phyloP scores from a whole-genome alignment of 92 coral and sea anemone genomes.

The Porites lobata region DNA sequence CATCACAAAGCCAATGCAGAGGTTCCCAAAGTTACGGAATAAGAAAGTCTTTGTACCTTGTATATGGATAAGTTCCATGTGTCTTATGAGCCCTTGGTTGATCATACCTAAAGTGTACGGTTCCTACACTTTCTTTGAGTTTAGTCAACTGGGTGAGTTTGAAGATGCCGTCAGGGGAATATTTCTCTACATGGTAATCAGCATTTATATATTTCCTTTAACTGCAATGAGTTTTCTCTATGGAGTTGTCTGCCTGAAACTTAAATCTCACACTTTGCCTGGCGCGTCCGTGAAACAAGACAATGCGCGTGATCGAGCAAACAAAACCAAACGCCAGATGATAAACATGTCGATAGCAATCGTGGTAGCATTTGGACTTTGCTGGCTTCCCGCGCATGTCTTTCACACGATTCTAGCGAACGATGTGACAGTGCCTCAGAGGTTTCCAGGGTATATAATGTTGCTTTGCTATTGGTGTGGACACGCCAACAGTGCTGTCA shows the following conservation, averaged over 20 bases:
- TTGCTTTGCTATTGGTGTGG: constrained; percentile 10
- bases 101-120: neutral
- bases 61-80: constrained; percentile 28
- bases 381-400: constrained; percentile 46
- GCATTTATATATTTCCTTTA: constrained; percentile 9
- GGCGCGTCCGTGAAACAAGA: neutral
- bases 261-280: constrained; percentile 3
- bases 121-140: neutral
- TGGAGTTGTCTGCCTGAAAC: constrained; percentile 14
- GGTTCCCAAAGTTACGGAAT: constrained; percentile 21
- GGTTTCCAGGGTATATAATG: constrained; percentile 7
- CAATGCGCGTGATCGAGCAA: neutral
- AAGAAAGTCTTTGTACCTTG: neutral
- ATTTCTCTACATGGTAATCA: neutral
- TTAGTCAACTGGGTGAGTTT: constrained; percentile 10
- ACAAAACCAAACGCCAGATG: constrained; percentile 10
- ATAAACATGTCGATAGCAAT: constrained; percentile 9
- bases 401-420: constrained; percentile 19
- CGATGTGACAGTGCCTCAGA: neutral
- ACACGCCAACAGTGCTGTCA: constrained; percentile 40
- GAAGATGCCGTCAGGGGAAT: neutral
- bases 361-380: constrained; percentile 16
- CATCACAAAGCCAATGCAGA: neutral
- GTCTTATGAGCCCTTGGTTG: constrained; percentile 28
- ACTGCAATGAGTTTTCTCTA: constrained; percentile 17